Evolutionary conservation across 2,113 vertebrate species (phyloP), one percentile per base, ranked within the genome.

Genomic region (Pseudorhombus dupliciocellatus): DNA sequence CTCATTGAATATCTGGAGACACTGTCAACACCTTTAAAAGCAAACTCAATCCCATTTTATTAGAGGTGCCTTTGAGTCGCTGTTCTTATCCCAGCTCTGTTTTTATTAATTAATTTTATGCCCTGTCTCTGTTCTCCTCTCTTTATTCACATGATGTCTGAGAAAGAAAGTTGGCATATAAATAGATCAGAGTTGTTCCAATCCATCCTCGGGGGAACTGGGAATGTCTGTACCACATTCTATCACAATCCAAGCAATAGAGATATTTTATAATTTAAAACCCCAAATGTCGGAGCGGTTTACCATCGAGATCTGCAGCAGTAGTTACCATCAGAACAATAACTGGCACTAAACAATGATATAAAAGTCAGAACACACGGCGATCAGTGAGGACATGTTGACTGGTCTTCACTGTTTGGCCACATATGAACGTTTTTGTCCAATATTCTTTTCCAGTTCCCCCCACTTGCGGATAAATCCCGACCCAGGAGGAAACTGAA

Each of bases 401-500:
- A 37, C 11, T 11, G 34, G 34, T 2, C 34, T 10, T 37, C 34
- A 37, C 11, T 46, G 20, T n/a, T 50, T 24, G 53, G 2, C n/a
- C n/a, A 60, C 42, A 64, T 54, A 30, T 28, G 3, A 58, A 46
- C 5, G 42, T 46, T n/a, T 81, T 34, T 55, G 42, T 42, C 5
- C 10, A 40, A 25, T 60, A 72, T 57, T 15, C 18, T 46, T 68
- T 62, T 26, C 44, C 37, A 55, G n/a, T 72, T 67, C 25, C 44
- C 66, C 34, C 22, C 50, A 51, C 30, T 54, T 53, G 22, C 51
- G 50, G 75, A 75, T 72, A 62, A 73, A 60, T 25, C 11, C 14
- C 16, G 18, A 22, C 60, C 42, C 52, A 2, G 11, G 22, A 48
- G 66, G 30, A 56, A 52, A 79, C 2, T 62, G 40, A 65, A 69